Evolutionary conservation across 2,888 invertebrate genomes (phyloP).

Genomic region (Crocallis elinguaria): DNA sequence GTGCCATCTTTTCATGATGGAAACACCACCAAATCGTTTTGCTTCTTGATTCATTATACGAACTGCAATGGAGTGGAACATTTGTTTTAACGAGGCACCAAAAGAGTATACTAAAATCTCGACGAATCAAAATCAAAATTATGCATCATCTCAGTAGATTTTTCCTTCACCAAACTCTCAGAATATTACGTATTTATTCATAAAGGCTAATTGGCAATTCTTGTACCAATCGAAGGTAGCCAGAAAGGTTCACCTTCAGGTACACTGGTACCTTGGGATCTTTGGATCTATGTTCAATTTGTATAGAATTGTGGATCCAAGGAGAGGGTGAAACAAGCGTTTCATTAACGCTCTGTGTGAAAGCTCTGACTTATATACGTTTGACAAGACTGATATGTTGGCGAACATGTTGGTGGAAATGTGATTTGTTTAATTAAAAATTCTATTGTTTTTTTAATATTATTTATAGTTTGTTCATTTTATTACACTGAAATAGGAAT

Average conservation of each 20-base stretch:
- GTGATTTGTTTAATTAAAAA: no score
- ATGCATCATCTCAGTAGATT: no score
- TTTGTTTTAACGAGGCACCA: no score
- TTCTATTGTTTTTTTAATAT: no score
- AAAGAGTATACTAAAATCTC: no score
- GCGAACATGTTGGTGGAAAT: background rate
- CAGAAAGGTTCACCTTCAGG: constrained; percentile 8
- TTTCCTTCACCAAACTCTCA: background rate
- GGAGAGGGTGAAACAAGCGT: constrained; percentile 31
- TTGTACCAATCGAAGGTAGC: constrained; percentile 20
- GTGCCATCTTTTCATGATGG: no score
- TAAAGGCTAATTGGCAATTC: constrained; percentile 35
- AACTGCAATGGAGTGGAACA: no score
- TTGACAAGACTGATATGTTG: background rate
- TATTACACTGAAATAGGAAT: no score
- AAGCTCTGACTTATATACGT: background rate
- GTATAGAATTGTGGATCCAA: constrained; percentile 30
- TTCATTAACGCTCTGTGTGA: constrained; percentile 41
- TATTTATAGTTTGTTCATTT: no score
- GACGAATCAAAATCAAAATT: no score
- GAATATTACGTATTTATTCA: constrained; percentile 22
- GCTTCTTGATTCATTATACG: no score
- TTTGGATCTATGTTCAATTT: constrained; percentile 30
- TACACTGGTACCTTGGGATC: constrained; percentile 3
- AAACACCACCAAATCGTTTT: no score